Base-by-base conservation (phyloP, 2,888 invertebrate species). In the Trissolcus brochymenae region DNA sequence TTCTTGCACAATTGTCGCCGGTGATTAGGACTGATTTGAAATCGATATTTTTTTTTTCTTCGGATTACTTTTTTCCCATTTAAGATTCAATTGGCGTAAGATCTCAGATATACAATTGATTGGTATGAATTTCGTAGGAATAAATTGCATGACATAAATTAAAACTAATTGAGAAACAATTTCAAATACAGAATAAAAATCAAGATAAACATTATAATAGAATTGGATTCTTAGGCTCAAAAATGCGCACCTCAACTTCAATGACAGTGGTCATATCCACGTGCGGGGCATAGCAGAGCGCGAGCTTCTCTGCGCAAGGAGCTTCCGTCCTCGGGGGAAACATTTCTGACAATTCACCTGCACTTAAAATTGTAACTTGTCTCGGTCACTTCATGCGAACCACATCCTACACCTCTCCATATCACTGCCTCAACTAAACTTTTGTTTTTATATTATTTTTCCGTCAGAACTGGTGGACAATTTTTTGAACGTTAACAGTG, bases 201-300 rank as follows among this genome's bases (percentile, higher is more conserved):
- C n/a, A n/a, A n/a, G n/a, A n/a, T n/a, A n/a, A n/a, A n/a, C n/a
- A n/a, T n/a, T n/a, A n/a, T n/a, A n/a, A n/a, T n/a, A n/a, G n/a
- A n/a, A n/a, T n/a, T n/a, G n/a, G n/a, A n/a, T 14, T 46, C 43
- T 4, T 46, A 46, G n/a, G n/a, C n/a, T n/a, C n/a, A n/a, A n/a
- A 46, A 46, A 46, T 9, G 6, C 13, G 84, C 86, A 94, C 94
- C 93, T 94, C 94, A 89, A 93, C 93, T 91, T 94, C 94, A 89
- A 94, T 93, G 89, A 94, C 93, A 85, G 93, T 93, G 85, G 93
- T 93, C 91, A 94, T 92, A 88, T 94, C 94, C 90, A 94, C 93
- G 92, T 93, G 94, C 86, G 94, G 93, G 91, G 88, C 89, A 83
- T 88, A 89, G 83, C 89, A 89, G 81, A 94, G 91, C 90, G 93